These are phyloP conservation scores for Peucedramus taeniatus DNA, from an alignment of 2,113 vertebrate genomes.

Conservation along the genomic window DNA sequence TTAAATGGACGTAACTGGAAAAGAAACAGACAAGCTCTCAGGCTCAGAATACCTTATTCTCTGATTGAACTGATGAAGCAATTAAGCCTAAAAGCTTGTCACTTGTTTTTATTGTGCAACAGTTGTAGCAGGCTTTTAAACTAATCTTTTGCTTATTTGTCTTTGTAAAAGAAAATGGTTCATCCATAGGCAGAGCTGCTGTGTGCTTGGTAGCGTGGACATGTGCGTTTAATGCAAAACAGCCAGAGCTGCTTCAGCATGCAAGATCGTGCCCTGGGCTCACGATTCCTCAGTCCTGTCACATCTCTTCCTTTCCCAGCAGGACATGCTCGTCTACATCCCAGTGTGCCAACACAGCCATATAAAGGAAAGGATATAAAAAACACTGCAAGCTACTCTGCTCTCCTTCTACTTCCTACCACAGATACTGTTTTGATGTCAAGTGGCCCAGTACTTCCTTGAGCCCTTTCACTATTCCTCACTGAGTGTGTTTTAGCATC, in stretches of 20 bases:
- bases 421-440: background rate
- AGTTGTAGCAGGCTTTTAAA: slow-evolving; percentile 20
- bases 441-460: background rate
- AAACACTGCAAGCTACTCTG: slow-evolving; percentile 7
- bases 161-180: background rate
- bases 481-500: background rate
- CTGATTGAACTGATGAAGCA: background rate
- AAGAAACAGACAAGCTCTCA: background rate
- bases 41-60: background rate
- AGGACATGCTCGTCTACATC: slow-evolving; percentile 34
- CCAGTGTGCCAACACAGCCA: slow-evolving; percentile 31
- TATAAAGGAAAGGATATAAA: slow-evolving; percentile 40
- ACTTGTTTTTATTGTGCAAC: background rate
- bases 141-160: slow-evolving; percentile 1
- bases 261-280: background rate
- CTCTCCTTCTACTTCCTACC: slow-evolving; percentile 32
- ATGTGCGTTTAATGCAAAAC: background rate
- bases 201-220: background rate
- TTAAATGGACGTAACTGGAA: background rate
- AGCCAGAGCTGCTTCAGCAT: background rate
- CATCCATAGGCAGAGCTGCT: background rate
- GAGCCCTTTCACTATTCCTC: background rate
- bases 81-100: slow-evolving; percentile 40
- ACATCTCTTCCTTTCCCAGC: slow-evolving; percentile 61
- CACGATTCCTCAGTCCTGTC: slow-evolving; percentile 43